Base-by-base conservation (phyloP, 1,140 invertebrate species). In the Anadara kagoshimensis region DNA sequence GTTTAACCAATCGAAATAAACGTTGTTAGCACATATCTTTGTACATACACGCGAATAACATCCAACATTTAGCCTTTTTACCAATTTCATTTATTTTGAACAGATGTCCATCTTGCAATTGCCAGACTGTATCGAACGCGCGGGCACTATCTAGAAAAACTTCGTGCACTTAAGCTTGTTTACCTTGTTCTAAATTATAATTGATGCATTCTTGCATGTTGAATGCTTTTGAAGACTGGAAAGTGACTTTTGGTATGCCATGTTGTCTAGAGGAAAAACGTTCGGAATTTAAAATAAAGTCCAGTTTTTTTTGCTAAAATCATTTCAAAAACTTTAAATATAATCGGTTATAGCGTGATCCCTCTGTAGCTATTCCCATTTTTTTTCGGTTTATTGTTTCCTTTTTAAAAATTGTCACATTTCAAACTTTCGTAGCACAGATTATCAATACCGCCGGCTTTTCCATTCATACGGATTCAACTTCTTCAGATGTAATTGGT, bases 361-460 rank as follows among this genome's bases (percentile, higher is more conserved):
- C 61, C 61, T 12, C 61, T 5, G 24, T 63, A 63, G 4, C 3
- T n/a, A 49, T 63, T 63, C 18, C 20, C 24, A 49, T 63, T 45
- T 2, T 24, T 49, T 63, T 49, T 47, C 11, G 16, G 1, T 63
- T 63, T 63, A 29, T 63, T 63, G 3, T 14, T 22, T 0, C 61
- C 45, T 49, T 63, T 63, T 5, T 47, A 63, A 10, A 49, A 49
- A 5, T 45, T 45, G 20, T 22, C 61, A 49, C 10, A 63, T 49
- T 63, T 63, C 18, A 63, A 8, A 18, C 49, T 22, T 49, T 63
- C 61, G 29, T 63, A 63, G 2, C 43, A 63, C 5, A 63, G 16
- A 5, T 63, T 63, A 18, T 63, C 61, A 16, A 63, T 18, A 14
- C 43, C 61, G 1, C 22, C 26, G 18, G 61, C 47, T 63, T 63